phyloP scores from a whole-genome alignment of 2,113 vertebrate genomes.

The Aptenodytes forsteri region DNA sequence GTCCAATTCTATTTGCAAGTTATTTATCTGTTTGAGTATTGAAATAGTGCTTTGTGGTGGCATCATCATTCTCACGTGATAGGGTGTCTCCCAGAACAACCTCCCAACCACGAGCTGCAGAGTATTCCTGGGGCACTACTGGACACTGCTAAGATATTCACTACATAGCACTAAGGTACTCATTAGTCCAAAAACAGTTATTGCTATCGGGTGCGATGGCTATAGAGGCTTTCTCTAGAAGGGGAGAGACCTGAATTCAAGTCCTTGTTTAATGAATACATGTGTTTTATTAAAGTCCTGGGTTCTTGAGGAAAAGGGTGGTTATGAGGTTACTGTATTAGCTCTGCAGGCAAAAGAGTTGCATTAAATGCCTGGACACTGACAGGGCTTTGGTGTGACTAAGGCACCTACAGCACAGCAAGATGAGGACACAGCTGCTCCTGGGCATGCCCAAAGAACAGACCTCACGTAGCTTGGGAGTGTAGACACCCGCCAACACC shows the following conservation, averaged over 20 bases:
- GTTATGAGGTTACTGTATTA: not conserved
- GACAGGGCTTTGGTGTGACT: not conserved
- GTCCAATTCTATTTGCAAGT: not conserved
- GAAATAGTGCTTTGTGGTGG: not conserved
- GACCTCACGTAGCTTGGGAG: not conserved
- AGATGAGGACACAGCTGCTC: not conserved
- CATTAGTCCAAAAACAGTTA: not conserved
- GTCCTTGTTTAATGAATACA: not conserved
- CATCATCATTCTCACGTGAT: accelerated
- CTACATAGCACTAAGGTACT: not conserved
- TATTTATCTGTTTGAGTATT: not conserved
- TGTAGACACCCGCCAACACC: not conserved
- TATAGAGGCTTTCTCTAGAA: not conserved
- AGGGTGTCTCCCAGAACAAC: not conserved
- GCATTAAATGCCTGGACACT: not conserved
- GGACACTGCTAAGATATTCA: not conserved
- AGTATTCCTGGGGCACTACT: not conserved
- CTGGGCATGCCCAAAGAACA: not conserved
- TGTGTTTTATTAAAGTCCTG: not conserved
- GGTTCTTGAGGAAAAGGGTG: not conserved
- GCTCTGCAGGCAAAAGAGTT: not conserved
- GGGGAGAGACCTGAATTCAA: not conserved
- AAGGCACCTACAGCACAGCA: not conserved
- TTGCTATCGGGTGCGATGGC: accelerated
- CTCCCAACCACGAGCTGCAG: not conserved